These are phyloP conservation scores for Myiopsitta monachus DNA, from an alignment of 2,113 vertebrate genomes.

Conservation along the genomic window DNA sequence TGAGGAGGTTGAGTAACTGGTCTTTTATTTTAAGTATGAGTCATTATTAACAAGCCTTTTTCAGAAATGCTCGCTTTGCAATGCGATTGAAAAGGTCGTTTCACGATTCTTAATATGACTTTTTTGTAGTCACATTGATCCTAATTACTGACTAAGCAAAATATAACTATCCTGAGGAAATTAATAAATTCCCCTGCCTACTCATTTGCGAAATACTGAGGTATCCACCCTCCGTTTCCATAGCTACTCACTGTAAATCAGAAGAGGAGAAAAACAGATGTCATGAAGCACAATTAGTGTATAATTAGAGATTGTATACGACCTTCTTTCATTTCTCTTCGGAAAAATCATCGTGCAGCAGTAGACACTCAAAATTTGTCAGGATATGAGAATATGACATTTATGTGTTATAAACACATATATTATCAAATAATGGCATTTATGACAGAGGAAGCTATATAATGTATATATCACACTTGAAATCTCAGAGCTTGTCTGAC, in stretches of 20 bases:
- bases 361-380: not conserved
- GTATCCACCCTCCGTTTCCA: slow-evolving; percentile 27
- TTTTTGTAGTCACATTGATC: not conserved
- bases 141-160: slow-evolving; percentile 60
- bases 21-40: not conserved
- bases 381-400: not conserved
- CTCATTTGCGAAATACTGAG: not conserved
- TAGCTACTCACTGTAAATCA: slow-evolving; percentile 51
- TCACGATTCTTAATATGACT: not conserved
- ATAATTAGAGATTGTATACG: not conserved
- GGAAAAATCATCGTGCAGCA: slow-evolving; percentile 20
- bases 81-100: not conserved
- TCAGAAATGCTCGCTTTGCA: not conserved
- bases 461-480: not conserved
- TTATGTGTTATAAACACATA: too few species aligned
- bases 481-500: not conserved
- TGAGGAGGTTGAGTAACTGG: not conserved
- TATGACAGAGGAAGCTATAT: not conserved
- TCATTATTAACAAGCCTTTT: not conserved
- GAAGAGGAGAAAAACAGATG: slow-evolving; percentile 49
- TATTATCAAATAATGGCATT: not conserved
- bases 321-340: slow-evolving; percentile 5
- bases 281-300: slow-evolving; percentile 10
- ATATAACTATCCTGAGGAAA: not conserved
- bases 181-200: slow-evolving; percentile 1